A percentile compares a stretch with the other conserved stretches of the same genome.
Evolutionary conservation across 2,113 vertebrate genomes (phyloP).

Genomic region (Sceloporus tristichus): DNA sequence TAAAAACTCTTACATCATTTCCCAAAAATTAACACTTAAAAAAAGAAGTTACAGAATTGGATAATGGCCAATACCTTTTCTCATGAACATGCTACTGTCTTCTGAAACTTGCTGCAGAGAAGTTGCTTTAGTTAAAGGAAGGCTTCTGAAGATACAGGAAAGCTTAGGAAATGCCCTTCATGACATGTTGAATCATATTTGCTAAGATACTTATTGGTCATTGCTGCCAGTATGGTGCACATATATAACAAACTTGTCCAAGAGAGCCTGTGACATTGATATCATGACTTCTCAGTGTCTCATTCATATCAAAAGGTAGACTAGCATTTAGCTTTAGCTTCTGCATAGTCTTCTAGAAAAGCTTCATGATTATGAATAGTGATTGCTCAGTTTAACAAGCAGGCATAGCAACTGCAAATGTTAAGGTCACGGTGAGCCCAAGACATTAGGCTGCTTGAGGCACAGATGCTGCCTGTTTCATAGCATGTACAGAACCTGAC

Average conservation of each 20-base stretch:
- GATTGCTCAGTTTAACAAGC: background rate
- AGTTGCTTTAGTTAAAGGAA: background rate
- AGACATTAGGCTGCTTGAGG: no score
- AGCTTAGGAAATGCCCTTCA: background rate
- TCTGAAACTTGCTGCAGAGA: background rate
- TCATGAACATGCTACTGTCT: background rate
- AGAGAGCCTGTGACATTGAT: background rate
- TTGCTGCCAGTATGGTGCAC: background rate
- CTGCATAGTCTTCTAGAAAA: background rate
- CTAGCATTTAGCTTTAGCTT: background rate
- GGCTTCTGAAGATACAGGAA: background rate
- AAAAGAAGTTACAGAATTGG: background rate
- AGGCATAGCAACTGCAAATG: background rate
- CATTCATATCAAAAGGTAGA: background rate
- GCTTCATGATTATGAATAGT: background rate
- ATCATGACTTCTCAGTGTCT: background rate
- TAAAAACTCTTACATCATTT: constrained; percentile 11
- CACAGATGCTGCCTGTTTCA: no score
- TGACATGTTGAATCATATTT: background rate
- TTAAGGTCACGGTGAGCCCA: no score
- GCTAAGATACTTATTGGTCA: background rate
- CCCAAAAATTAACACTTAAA: constrained; percentile 4
- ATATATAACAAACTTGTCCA: background rate
- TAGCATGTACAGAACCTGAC: no score
- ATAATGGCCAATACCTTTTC: background rate